Evolutionary conservation across 1,140 invertebrate genomes (phyloP).

Genomic region (Dufourea novaeangliae): DNA sequence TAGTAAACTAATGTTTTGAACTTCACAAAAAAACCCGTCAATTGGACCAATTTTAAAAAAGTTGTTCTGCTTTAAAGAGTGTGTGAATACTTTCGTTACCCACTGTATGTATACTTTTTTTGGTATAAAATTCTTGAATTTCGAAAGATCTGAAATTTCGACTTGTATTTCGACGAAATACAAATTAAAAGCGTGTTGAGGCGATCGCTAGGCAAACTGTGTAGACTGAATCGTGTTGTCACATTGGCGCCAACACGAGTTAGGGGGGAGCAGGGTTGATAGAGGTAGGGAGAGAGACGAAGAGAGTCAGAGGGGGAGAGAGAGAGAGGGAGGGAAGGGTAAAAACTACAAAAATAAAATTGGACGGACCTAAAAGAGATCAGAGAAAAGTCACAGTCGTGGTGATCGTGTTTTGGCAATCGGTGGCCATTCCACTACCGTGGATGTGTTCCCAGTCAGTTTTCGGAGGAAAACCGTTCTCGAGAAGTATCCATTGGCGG

Average conservation of each 20-base stretch:
- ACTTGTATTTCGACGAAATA: neutral
- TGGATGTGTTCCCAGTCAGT: constrained; percentile 24
- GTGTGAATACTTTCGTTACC: too few relatives aligned
- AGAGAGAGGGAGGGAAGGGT: constrained; percentile 42
- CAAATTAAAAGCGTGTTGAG: neutral
- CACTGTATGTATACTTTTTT: too few relatives aligned
- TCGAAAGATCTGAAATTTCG: neutral
- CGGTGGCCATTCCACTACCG: neutral
- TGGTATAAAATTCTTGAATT: neutral
- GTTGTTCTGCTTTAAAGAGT: too few relatives aligned
- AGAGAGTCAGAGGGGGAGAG: neutral
- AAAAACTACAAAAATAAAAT: constrained; percentile 71
- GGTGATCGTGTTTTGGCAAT: constrained; percentile 60
- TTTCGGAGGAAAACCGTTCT: too few relatives aligned
- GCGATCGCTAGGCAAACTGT: neutral
- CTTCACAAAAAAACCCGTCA: too few relatives aligned
- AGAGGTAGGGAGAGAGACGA: constrained; percentile 4
- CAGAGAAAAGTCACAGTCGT: constrained; percentile 36
- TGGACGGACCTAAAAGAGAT: constrained; percentile 46
- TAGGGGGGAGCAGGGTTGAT: neutral
- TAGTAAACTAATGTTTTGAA: too few relatives aligned
- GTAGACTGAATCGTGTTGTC: neutral
- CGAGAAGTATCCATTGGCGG: neutral
- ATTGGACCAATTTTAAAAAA: too few relatives aligned
- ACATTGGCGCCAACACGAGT: neutral